A percentile compares a stretch with the other conserved stretches of the same genome.
phyloP scores from a whole-genome alignment of 2,888 invertebrate genomes.

The Octonoba sinensis region DNA sequence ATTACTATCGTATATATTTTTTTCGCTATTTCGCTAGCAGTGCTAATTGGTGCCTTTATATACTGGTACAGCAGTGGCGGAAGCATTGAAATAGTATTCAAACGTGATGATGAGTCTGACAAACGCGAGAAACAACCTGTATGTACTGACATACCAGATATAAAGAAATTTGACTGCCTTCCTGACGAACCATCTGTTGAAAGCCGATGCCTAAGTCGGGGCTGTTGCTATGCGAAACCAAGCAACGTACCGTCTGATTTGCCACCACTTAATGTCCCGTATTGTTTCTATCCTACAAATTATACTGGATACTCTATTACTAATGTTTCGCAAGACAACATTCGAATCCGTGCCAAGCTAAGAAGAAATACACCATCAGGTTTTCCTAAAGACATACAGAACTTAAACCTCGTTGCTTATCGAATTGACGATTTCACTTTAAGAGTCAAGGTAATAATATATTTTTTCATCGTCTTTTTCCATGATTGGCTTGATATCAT shows the following conservation, averaged over 20 bases:
- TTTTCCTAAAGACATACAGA: conserved; percentile 50
- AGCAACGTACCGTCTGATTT: not conserved
- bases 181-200: conserved; percentile 40
- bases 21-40: too few species aligned
- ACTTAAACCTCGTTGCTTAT: conserved; percentile 24
- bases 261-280: conserved; percentile 48
- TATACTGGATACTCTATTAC: conserved; percentile 50
- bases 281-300: conserved; percentile 60
- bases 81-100: too few species aligned
- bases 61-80: too few species aligned
- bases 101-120: too few species aligned
- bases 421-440: conserved; percentile 38
- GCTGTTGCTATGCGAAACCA: conserved; percentile 45
- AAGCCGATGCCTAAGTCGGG: conserved; percentile 34
- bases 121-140: not conserved
- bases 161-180: conserved; percentile 60
- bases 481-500: too few species aligned
- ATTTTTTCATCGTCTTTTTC: too few species aligned
- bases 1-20: too few species aligned
- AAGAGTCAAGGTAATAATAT: conserved; percentile 38
- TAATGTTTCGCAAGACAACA: conserved; percentile 1
- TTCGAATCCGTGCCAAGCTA: conserved; percentile 15
- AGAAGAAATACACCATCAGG: conserved; percentile 54
- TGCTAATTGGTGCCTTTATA: too few species aligned
- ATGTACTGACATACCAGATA: conserved; percentile 45